phyloP scores from a whole-genome alignment of 2,888 invertebrate genomes.

The Hedya salicella region DNA sequence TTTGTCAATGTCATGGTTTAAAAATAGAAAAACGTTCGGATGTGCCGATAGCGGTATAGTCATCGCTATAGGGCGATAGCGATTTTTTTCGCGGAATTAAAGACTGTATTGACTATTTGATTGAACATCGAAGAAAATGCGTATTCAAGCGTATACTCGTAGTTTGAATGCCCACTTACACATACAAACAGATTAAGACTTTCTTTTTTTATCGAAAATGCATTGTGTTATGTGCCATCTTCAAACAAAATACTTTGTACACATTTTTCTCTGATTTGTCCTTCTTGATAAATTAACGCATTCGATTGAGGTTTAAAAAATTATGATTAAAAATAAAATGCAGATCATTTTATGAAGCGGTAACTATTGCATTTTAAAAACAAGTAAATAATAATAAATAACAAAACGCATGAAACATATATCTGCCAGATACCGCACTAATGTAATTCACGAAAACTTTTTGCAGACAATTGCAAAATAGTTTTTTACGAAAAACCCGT shows the following conservation, averaged over 20 bases:
- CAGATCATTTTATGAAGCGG: too few species aligned
- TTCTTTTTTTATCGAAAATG: too few species aligned
- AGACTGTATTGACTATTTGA: slow-evolving; percentile 22
- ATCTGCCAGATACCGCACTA: background rate
- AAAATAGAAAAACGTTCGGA: slow-evolving; percentile 58
- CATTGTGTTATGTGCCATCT: too few species aligned
- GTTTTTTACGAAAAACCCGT: slow-evolving; percentile 39
- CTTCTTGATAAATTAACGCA: too few species aligned
- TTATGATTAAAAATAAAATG: too few species aligned
- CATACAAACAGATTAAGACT: too few species aligned
- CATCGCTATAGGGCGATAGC: slow-evolving; percentile 47
- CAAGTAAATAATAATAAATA: background rate
- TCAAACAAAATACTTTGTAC: too few species aligned
- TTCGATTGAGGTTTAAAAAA: too few species aligned
- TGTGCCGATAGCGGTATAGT: too few species aligned
- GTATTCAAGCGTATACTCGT: background rate
- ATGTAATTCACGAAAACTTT: background rate
- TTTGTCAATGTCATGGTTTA: slow-evolving; percentile 65
- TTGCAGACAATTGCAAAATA: slow-evolving; percentile 3
- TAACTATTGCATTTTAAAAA: background rate
- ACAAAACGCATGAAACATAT: slow-evolving; percentile 1
- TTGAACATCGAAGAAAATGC: background rate
- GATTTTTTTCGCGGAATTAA: slow-evolving; percentile 35
- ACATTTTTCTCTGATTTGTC: too few species aligned
- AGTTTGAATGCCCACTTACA: background rate